A percentile compares a stretch with the other conserved stretches of the same genome.
Conservation (phyloP, 2,797 vertebrate species). For the Phoeniculus purpureus region DNA sequence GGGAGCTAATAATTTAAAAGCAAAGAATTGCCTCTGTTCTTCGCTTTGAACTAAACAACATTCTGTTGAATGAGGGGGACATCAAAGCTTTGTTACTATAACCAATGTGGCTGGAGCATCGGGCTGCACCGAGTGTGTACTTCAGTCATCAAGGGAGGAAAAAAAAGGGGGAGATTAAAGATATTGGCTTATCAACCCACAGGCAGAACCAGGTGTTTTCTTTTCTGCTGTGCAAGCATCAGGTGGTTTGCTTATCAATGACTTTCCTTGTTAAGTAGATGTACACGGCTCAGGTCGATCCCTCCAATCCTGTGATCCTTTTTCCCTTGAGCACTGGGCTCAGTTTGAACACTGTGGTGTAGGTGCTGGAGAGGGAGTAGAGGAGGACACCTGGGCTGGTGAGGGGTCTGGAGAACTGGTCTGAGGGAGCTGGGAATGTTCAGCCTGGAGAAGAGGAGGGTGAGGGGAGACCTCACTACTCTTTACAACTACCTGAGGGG, state of each 20-base stretch:
- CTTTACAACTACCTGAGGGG: too few relatives aligned
- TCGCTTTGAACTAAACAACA: slow-evolving; percentile 89
- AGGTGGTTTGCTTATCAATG: slow-evolving; percentile 71
- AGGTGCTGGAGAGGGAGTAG: too few relatives aligned
- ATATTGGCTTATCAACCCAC: slow-evolving; percentile 78
- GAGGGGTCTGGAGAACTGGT: too few relatives aligned
- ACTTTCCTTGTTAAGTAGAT: slow-evolving; percentile 59
- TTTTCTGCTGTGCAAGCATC: slow-evolving; percentile 66
- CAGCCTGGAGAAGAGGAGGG: too few relatives aligned
- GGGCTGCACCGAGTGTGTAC: slow-evolving; percentile 80
- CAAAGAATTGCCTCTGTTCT: slow-evolving; percentile 83
- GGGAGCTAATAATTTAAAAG: slow-evolving; percentile 89
- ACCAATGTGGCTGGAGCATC: slow-evolving; percentile 81
- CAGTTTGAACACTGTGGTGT: too few relatives aligned
- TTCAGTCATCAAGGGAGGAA: slow-evolving; percentile 73
- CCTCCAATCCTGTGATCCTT: slow-evolving; percentile 25
- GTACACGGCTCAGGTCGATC: slow-evolving; percentile 38
- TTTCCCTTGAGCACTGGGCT: too few relatives aligned
- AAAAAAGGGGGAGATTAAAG: slow-evolving; percentile 74
- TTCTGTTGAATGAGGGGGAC: slow-evolving; percentile 86
- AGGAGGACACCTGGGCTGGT: too few relatives aligned
- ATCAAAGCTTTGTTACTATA: slow-evolving; percentile 88
- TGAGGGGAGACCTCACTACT: too few relatives aligned
- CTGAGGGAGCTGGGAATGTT: too few relatives aligned
- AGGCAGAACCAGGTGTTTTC: slow-evolving; percentile 75